phyloP scores from a whole-genome alignment of 2,113 vertebrate species.

The Nesoenas mayeri region DNA sequence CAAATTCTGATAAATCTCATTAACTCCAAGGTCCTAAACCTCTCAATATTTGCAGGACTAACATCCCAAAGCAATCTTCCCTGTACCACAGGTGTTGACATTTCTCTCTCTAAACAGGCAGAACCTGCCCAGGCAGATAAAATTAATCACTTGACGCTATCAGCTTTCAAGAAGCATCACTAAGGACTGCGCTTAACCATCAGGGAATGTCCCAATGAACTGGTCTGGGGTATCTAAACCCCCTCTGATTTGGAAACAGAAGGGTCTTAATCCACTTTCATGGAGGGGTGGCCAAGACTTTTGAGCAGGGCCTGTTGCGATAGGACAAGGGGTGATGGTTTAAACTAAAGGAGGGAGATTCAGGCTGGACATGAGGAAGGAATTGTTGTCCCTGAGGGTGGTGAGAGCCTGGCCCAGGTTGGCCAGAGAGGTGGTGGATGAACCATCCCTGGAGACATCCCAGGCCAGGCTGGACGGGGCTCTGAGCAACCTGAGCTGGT shows the following conservation, averaged over 20 bases:
- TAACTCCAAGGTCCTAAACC: not conserved
- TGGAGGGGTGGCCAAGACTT: not conserved
- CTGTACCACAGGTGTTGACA: not conserved
- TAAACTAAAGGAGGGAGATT: no score
- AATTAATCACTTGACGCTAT: not conserved
- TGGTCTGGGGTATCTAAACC: not conserved
- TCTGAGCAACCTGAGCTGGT: no score
- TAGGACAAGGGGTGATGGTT: no score
- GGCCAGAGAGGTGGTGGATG: no score
- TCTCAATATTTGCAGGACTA: not conserved
- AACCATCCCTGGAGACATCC: no score
- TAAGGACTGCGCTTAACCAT: not conserved
- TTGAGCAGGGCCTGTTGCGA: no score
- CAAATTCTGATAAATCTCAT: conserved; percentile 26
- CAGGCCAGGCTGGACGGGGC: no score
- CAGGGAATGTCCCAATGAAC: not conserved
- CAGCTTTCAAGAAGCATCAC: not conserved
- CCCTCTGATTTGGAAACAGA: not conserved
- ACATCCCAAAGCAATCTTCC: not conserved
- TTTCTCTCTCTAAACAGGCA: not conserved
- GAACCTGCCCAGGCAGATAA: not conserved
- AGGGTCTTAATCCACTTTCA: not conserved
- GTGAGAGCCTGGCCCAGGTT: no score
- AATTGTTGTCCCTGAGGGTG: no score
- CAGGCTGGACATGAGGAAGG: no score